Base-by-base conservation (phyloP, 2,113 vertebrate species). In the Phrynosoma blainvillii region DNA sequence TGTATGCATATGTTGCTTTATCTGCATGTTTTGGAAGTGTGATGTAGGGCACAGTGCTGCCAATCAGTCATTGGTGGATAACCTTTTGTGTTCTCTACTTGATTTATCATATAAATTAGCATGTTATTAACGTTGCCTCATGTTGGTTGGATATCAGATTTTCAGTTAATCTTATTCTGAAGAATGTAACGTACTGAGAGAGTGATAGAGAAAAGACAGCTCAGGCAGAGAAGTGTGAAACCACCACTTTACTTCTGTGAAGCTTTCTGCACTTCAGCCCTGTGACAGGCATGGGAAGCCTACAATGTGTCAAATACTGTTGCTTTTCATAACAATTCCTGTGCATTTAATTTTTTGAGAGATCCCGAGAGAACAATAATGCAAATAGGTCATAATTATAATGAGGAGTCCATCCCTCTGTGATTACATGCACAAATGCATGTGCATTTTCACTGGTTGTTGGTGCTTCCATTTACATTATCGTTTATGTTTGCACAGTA, bases 1-100 rank as follows among this genome's bases (percentile, higher is more conserved):
- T 82, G n/a, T 36, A 79, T 84, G 40, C 40, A 91, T 78, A 47
- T 21, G 30, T 20, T 86, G 21, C 52, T 62, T 88, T 85, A 91
- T 36, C 0, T 0, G 75, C 79, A 84, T 14, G 14, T 78, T 0
- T 10, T 47, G 62, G 71, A 90, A 21, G 52, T 1, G 8, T 12
- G 76, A 56, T 70, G 14, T 21, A 87, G 84, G 16, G 90, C n/a
- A 77, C 68, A 25, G 27, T 2, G 12, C 70, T 85, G 3, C 42
- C 71, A 71, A 16, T 32, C 83, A 77, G 20, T 78, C 21, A 20
- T 85, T 73, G 79, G 30, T 80, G 42, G 11, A 32, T 87, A 73
- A 87, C 14, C 74, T 89, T 85, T 18, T 70, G 1, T 85, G 13
- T 74, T 89, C 27, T 87, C 30, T 79, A 79, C 32, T 36, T 56